Base-by-base conservation (phyloP, 1,140 invertebrate genomes). In the Probaryconus sp. region DNA sequence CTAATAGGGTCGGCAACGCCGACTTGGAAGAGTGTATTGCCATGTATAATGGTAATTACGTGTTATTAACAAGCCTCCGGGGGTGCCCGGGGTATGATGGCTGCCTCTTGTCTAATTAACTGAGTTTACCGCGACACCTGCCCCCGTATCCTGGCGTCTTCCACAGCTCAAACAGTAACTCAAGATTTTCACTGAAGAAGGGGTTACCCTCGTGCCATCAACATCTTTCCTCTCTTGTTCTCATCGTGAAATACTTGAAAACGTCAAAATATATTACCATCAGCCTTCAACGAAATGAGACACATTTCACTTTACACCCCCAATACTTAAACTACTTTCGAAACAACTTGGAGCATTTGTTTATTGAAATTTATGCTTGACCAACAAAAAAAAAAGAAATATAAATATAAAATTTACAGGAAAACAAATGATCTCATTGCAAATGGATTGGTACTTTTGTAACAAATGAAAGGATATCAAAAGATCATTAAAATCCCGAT, bases 51-150 rank as follows among this genome's bases (percentile, higher is more conserved):
- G 84, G 85, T 87, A 88, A 87, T 87, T 87, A 87, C 83, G 86
- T 85, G 86, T 87, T 88, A 87, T 88, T 88, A 88, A 88, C 87
- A 88, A 88, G 87, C 86, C 83, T 87, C 78, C 61, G 79, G 78
- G 80, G 83, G 79, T 81, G 80, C 68, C 43, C 58, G 74, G 68
- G 70, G 73, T 71, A 60, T 83, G 85, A 85, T 85, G 85, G 82
- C 85, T 88, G 84, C 81, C 84, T 88, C 85, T 87, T 87, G 87
- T 88, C 87, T 88, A 88, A 88, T 88, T 87, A 88, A 88, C 87
- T 83, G 85, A 88, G 84, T 87, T 88, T 88, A 88, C 85, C 83
- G 86, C 85, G 87, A 88, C 85, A 87, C 86, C 85, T 87, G 85
- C 85, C 82, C 85, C 79, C 78, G 79, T 83, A 85, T 84, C 82